A percentile compares a stretch with the other conserved stretches of the same genome.
Conservation (phyloP, 2,797 vertebrate genomes). For the Staurois parvus region DNA sequence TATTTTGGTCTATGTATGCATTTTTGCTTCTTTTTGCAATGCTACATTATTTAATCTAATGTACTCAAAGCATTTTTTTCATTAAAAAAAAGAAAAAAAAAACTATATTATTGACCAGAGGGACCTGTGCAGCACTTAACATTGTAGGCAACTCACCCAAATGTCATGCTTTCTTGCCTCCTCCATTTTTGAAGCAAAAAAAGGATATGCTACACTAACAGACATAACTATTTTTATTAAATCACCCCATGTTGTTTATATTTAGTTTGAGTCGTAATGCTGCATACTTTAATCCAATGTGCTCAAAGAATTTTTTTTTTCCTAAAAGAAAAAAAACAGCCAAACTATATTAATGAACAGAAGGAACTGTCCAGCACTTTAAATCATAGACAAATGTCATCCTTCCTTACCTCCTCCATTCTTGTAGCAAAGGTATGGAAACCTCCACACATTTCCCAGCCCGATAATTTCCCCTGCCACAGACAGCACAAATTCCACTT, state of each 20-base stretch:
- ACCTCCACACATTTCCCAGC: slow-evolving; percentile 97
- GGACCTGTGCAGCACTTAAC: slow-evolving; percentile 1
- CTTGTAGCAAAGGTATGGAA: slow-evolving; percentile 99
- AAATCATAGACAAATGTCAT: neutral
- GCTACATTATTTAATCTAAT: neutral
- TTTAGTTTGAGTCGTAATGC: neutral
- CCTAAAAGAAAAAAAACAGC: neutral
- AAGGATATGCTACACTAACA: neutral
- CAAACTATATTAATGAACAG: neutral
- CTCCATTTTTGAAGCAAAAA: slow-evolving; percentile 79
- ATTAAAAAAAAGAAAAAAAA: no score
- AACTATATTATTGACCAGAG: neutral
- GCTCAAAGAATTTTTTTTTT: neutral
- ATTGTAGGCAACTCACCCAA: neutral
- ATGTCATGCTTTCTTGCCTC: slow-evolving; percentile 81
- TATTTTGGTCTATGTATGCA: neutral
- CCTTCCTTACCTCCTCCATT: slow-evolving; percentile 93
- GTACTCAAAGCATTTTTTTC: neutral
- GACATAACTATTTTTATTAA: neutral
- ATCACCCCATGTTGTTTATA: neutral
- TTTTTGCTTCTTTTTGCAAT: neutral
- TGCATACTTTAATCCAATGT: neutral
- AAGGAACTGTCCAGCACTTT: slow-evolving; percentile 7
- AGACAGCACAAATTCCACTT: slow-evolving; percentile 96
- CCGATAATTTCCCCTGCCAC: slow-evolving; percentile 99